phyloP scores from a whole-genome alignment of 1,140 invertebrate genomes.

The Phenacoccus solenopsis region DNA sequence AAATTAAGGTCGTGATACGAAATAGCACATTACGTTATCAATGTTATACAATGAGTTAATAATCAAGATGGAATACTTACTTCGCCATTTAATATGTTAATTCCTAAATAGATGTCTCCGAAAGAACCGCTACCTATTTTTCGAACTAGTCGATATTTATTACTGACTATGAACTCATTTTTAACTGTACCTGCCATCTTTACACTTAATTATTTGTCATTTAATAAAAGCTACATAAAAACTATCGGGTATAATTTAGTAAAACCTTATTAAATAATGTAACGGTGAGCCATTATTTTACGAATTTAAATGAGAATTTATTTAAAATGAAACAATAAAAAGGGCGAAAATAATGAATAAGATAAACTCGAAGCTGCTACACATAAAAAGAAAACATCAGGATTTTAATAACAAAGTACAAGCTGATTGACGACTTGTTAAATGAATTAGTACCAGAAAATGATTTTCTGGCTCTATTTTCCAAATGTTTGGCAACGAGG shows the following conservation, averaged over 20 bases:
- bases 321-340: neutral
- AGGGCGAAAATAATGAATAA: neutral
- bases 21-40: neutral
- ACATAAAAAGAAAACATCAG: conserved; percentile 5
- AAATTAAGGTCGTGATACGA: neutral
- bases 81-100: conserved; percentile 93
- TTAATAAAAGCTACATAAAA: conserved; percentile 6
- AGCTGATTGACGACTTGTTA: conserved; percentile 14
- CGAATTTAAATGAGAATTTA: neutral
- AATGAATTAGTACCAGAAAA: conserved; percentile 14
- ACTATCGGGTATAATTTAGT: neutral
- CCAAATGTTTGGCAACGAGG: too few relatives aligned
- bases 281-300: neutral
- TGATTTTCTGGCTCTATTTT: conserved; percentile 6
- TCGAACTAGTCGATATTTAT: conserved; percentile 86
- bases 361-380: neutral
- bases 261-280: neutral
- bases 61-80: conserved; percentile 38
- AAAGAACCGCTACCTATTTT: conserved; percentile 98
- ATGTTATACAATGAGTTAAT: neutral
- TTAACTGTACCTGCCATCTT: conserved; percentile 31
- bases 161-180: conserved; percentile 67
- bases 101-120: conserved; percentile 95
- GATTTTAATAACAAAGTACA: conserved; percentile 5
- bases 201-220: conserved; percentile 8